phyloP scores from a whole-genome alignment of 1,140 invertebrate genomes.

The Potamilus streckersoni region DNA sequence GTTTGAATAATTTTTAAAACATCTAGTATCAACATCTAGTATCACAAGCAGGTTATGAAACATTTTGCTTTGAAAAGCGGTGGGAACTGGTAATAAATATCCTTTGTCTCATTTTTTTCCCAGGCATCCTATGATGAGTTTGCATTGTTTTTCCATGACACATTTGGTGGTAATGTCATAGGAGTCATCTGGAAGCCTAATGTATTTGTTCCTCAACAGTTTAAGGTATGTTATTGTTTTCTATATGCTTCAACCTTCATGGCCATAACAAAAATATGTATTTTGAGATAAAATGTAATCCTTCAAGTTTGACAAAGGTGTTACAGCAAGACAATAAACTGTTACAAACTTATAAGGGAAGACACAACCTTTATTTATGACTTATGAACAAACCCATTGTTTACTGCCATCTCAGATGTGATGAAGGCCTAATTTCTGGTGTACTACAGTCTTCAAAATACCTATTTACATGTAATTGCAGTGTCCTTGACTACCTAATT shows the following conservation, averaged over 20 bases:
- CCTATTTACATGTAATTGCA: too few species aligned
- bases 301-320: not conserved
- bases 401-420: not conserved
- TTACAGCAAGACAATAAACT: not conserved
- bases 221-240: conserved; percentile 22
- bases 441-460: too few species aligned
- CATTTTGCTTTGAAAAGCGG: not conserved
- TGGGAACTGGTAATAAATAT: not conserved
- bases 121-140: conserved; percentile 81
- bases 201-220: conserved; percentile 17
- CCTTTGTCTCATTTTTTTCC: conserved; percentile 46
- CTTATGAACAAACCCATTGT: not conserved
- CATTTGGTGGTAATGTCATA: conserved; percentile 78
- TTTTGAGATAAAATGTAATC: not conserved
- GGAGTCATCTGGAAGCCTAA: conserved; percentile 37
- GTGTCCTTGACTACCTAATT: too few species aligned
- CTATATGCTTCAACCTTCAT: not conserved
- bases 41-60: too few species aligned
- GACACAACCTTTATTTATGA: too few species aligned
- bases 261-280: not conserved
- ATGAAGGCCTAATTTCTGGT: not conserved
- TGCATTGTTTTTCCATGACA: conserved; percentile 90
- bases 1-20: too few species aligned
- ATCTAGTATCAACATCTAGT: too few species aligned
- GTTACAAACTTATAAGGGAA: not conserved